These are phyloP conservation scores for Pipistrellus nathusii DNA, from an alignment of 2,797 vertebrate genomes.

Conservation along the genomic window DNA sequence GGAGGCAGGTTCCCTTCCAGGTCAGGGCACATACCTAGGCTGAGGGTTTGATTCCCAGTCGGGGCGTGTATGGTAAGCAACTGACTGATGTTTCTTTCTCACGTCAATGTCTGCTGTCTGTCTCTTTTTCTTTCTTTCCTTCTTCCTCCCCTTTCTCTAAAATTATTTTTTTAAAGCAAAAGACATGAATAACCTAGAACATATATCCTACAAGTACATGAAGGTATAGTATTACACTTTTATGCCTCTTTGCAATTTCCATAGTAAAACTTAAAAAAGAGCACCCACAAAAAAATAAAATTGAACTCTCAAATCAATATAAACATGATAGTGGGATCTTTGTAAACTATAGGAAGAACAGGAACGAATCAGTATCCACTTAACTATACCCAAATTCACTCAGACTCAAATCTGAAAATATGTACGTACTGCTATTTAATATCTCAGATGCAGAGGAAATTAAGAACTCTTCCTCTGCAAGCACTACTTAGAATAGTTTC, in stretches of 20 bases:
- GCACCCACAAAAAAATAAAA: not conserved
- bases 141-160: not conserved
- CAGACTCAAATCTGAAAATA: conserved; percentile 57
- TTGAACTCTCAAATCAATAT: not conserved
- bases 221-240: not conserved
- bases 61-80: not conserved
- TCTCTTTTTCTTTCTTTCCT: not conserved
- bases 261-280: conserved; percentile 27
- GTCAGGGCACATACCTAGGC: not conserved
- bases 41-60: not conserved
- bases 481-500: not conserved
- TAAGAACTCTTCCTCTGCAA: not conserved
- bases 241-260: conserved; percentile 11
- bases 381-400: conserved; percentile 30
- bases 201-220: not conserved
- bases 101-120: not conserved
- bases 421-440: not conserved
- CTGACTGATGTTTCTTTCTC: not conserved
- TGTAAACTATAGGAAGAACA: not conserved
- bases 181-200: not conserved
- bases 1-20: not conserved
- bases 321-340: conserved; percentile 8
- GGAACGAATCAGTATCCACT: not conserved
- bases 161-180: not conserved
- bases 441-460: not conserved